Evolutionary conservation across 2,888 invertebrate genomes (phyloP), one percentile per base, ranked within the genome.

Genomic region (Philhelius pedissequus): DNA sequence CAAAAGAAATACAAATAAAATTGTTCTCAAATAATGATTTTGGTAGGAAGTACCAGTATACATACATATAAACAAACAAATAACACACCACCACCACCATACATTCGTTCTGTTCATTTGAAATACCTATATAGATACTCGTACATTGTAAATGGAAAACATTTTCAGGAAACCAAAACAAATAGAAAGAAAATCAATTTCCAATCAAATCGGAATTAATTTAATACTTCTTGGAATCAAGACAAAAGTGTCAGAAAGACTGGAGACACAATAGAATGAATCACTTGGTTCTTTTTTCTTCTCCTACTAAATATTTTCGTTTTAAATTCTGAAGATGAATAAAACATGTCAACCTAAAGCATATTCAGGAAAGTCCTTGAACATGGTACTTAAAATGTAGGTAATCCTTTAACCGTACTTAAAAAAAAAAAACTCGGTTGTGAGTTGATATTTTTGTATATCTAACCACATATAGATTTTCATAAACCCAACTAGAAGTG

Each of bases 391-490:
- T 40, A 25, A 40, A 32, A 40, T 15, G 27, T 45, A 35, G 54
- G 68, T 32, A 15, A 56, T 48, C 40, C 22, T 48, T 68, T 45
- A 43, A 32, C 8, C 6, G 22, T 48, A 58, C 48, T 50, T 27
- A 25, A 25, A 60, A 70, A 52, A 20, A 13, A 18, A 15, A 60
- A n/a, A 54, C 25, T 45, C 25, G 15, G 11, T 3, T 52, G n/a
- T 32, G 18, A 70, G 69, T 35, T 62, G 32, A 45, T 60, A 60
- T 60, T 52, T 70, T n/a, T n/a, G n/a, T n/a, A 32, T 43, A 45
- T 70, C 52, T 35, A 48, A 78, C 71, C 27, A 45, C 64, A 43
- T 4, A 56, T 35, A 32, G 32, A 45, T 35, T 54, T 32, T 54
- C 27, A 43, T 15, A 43, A 66, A 52, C 27, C 71, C 60, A 25